Evolutionary conservation across 1,140 invertebrate genomes (phyloP), one percentile per base, ranked within the genome.

Genomic region (Centruroides vittatus): DNA sequence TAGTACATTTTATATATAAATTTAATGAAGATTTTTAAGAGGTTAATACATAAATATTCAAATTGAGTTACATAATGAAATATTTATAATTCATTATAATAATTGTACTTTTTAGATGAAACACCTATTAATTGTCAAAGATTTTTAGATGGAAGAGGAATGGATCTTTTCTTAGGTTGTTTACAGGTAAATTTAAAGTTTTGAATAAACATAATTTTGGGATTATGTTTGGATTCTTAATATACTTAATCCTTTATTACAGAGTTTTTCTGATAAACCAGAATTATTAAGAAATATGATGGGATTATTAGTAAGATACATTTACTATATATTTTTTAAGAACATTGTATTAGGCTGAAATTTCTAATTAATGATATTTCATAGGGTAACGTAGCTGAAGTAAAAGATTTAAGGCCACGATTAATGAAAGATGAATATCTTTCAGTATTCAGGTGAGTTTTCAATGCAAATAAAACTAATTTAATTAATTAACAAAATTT

Each of bases 351-450:
- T 23, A 23, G 23, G 23, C 23, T 23, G 23, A 23, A 23, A 23
- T 46, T 34, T 47, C n/a, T 9, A 9, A 52, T 35, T 10, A 10
- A 7, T 47, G 46, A 9, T 54, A n/a, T 49, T 93, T 10, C 23
- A 23, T 75, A 96, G 59, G 94, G 95, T 3, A 98, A 98, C 74
- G 92, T 98, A 8, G 93, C 94, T 4, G 95, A 98, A 78, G 93
- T 97, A 0, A 79, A 84, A 62, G 75, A 81, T 64, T 77, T 98
- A n/a, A 80, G 94, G 41, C 79, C 80, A 3, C 79, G 86, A 62
- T 77, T 98, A 47, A 93, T 97, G 88, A 84, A 86, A 36, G 74
- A 81, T 61, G 79, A 86, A 67, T 93, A 91, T 71, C 82, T 98
- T 36, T 74, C 78, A 9, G 87, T 94, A 5, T 97, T 98, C 66